These are phyloP conservation scores for Pseudorhiza aurosa DNA, from an alignment of 30 jellyfish, hydroid and myxozoan genomes.

Conservation along the genomic window DNA sequence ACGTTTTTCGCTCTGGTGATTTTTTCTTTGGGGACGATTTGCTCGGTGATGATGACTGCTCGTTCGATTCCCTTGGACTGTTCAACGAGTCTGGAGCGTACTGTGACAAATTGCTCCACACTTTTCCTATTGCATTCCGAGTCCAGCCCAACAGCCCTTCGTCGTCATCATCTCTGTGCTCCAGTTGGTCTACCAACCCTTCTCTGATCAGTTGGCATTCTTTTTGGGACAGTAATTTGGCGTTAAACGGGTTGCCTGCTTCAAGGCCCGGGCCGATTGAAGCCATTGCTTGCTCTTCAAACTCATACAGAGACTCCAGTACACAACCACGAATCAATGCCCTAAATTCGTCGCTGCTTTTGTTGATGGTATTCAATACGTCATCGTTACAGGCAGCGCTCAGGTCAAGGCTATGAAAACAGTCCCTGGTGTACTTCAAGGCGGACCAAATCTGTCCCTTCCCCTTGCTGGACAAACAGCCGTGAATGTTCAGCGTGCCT, in stretches of 20 bases:
- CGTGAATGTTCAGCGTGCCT: constrained; percentile 56
- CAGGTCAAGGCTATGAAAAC: constrained; percentile 37
- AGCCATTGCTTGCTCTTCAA: constrained; percentile 63
- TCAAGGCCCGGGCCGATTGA: constrained; percentile 14
- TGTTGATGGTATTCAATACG: constrained; percentile 26
- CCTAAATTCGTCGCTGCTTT: constrained; percentile 40
- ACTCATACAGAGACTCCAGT: constrained; percentile 68
- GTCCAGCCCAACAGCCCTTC: constrained; percentile 14
- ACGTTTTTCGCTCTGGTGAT: no score
- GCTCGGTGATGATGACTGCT: no score
- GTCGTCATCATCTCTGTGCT: not conserved
- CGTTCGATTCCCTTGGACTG: no score
- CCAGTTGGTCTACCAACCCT: not conserved
- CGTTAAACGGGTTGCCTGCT: constrained; percentile 77
- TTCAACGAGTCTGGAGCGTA: not conserved
- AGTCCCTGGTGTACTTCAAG: constrained; percentile 50
- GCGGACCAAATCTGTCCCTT: constrained; percentile 67
- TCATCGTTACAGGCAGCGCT: constrained; percentile 28
- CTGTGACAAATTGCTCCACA: constrained; percentile 6
- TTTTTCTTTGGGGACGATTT: no score
- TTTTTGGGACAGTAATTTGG: constrained; percentile 46
- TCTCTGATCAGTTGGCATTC: constrained; percentile 1
- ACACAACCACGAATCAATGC: constrained; percentile 85
- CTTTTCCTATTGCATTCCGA: constrained; percentile 3
- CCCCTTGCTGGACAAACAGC: not conserved